Evolutionary conservation across 2,888 invertebrate species (phyloP).

Genomic region (Lypha dubia): DNA sequence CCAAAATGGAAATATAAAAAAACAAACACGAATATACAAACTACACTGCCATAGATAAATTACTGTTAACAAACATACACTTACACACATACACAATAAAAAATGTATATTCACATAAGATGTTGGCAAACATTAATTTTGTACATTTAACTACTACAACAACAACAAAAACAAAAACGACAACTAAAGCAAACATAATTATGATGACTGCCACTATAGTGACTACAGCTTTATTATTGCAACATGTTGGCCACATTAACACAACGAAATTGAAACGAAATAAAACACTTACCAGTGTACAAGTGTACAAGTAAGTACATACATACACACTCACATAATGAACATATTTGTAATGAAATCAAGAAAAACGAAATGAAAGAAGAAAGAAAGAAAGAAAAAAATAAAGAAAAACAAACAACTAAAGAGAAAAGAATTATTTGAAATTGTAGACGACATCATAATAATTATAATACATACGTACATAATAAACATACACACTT

Average conservation of each 20-base stretch:
- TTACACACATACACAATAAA: background rate
- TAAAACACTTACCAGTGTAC: constrained; percentile 12
- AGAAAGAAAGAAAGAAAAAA: background rate
- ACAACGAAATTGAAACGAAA: constrained; percentile 24
- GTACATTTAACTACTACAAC: constrained; percentile 47
- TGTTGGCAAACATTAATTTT: constrained; percentile 68
- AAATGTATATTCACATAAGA: background rate
- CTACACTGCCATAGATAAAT: constrained; percentile 45
- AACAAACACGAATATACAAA: constrained; percentile 19
- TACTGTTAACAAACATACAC: constrained; percentile 11
- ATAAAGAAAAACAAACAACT: background rate
- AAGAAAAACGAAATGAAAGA: constrained; percentile 18
- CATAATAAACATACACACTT: constrained; percentile 18
- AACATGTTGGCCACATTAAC: constrained; percentile 63
- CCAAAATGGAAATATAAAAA: constrained; percentile 52
- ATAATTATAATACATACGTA: constrained; percentile 58
- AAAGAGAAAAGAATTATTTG: constrained; percentile 23
- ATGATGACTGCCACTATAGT: constrained; percentile 18
- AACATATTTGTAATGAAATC: constrained; percentile 36
- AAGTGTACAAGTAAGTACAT: background rate
- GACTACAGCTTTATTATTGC: constrained; percentile 17
- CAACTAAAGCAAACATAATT: constrained; percentile 35
- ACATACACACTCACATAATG: background rate
- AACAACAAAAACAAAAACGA: no score
- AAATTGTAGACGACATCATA: constrained; percentile 56